A percentile compares a stretch with the other conserved stretches of the same genome.
These are phyloP conservation scores for Antigone vipio DNA, from an alignment of 2,113 vertebrate genomes.

Conservation along the genomic window DNA sequence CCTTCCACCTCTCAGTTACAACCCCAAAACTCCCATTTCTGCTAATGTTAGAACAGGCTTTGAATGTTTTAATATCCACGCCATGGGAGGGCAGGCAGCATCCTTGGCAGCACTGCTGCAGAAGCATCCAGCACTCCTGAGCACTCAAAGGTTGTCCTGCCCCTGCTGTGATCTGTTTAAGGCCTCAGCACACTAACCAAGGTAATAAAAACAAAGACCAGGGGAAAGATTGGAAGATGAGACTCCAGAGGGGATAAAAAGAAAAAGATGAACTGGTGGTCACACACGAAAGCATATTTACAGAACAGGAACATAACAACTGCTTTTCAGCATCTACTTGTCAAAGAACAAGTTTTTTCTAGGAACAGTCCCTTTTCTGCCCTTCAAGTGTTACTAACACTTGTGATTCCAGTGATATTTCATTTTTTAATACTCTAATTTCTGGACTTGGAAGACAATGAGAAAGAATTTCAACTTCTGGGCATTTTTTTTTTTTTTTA, in stretches of 20 bases:
- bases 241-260: neutral
- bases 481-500: neutral
- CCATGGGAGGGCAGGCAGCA: neutral
- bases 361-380: neutral
- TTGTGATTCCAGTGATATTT: neutral
- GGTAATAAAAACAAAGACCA: neutral
- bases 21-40: neutral
- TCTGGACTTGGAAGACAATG: neutral
- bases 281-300: neutral
- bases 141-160: neutral
- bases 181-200: neutral
- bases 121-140: neutral
- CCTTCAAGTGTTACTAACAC: neutral
- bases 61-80: neutral
- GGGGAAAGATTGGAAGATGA: neutral
- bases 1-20: neutral
- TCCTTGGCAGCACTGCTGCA: neutral
- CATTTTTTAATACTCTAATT: neutral
- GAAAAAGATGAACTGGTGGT: neutral
- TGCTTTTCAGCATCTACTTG: neutral
- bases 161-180: neutral
- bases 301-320: rapidly evolving
- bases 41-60: neutral
- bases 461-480: neutral
- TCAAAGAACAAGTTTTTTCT: neutral